Base-by-base conservation (phyloP, 2,113 vertebrate species). In the Poeciliopsis retropinna region DNA sequence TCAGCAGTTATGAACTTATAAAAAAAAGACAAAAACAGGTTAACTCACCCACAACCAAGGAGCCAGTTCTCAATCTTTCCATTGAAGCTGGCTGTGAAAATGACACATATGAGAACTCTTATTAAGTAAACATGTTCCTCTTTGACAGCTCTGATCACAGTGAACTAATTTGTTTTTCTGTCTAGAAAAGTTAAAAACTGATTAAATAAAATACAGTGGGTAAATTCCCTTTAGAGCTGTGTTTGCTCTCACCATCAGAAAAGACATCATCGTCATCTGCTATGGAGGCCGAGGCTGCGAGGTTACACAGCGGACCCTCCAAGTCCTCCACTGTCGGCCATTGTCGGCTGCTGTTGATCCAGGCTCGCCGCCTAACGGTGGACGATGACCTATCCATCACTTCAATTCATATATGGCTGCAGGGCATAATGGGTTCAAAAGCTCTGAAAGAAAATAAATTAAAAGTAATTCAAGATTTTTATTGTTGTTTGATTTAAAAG, bases 21-120 rank as follows among this genome's bases (percentile, higher is more conserved):
- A 34, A 65, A 41, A 41, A 41, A 39, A 54, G 17, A 70, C 30
- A 61, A 76, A 80, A 70, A 64, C 14, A 63, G 66, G 63, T 1
- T 73, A 27, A 93, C 95, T 95, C 91, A 96, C 96, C 95, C 93
- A 61, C 95, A 95, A 34, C 86, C 68, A 66, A 85, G 89, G 62
- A 96, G 94, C 95, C 95, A 95, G 76, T 68, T 92, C 89, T 93
- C 93, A 71, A 95, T 95, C 86, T 95, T 95, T 91, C 92, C 92
- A 70, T 82, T 79, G 70, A 87, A 69, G 84, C 90, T 93, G 79
- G 93, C 95, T 96, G 92, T 87, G 80, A 89, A 93, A 86, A 93
- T 64, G 28, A 82, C 27, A 69, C 3, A 31, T 32, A 72, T 78
- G 51, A 86, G 11, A 63, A 57, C 68, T 41, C 27, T 60, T 76